Conservation (phyloP, 2,888 invertebrate genomes). For the Chironomus riparius region DNA sequence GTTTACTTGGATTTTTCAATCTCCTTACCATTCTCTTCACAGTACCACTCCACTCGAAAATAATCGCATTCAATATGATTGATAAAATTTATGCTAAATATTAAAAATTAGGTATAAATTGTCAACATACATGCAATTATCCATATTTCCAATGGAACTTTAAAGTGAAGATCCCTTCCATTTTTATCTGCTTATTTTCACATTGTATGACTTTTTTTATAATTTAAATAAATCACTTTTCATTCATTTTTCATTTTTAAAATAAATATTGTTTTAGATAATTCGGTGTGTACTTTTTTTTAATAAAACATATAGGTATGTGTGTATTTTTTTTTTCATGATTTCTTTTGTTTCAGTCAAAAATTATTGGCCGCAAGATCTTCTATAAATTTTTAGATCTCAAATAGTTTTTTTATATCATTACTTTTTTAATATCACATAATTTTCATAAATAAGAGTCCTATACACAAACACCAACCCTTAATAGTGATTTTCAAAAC, state of each 20-base stretch:
- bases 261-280: not conserved
- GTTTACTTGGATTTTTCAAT: constrained; percentile 21
- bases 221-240: constrained; percentile 17
- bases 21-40: not conserved
- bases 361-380: constrained; percentile 25
- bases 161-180: not conserved
- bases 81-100: no score
- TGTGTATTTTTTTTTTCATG: not conserved
- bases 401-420: not conserved
- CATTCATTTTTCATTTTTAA: constrained; percentile 23
- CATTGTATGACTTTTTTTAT: not conserved
- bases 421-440: not conserved
- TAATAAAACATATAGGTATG: not conserved
- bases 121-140: not conserved
- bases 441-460: not conserved
- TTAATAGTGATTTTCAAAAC: no score
- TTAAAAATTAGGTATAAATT: no score
- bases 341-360: constrained; percentile 15
- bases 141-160: constrained; percentile 10
- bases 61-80: no score
- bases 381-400: not conserved
- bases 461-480: constrained; percentile 21
- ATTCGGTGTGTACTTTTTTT: not conserved
- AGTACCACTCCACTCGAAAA: not conserved
- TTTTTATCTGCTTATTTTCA: not conserved